Percentiles rank a stretch among this genome's conserved stretches.
Conservation (phyloP, 2,113 vertebrate genomes). For the Daubentonia madagascariensis region DNA sequence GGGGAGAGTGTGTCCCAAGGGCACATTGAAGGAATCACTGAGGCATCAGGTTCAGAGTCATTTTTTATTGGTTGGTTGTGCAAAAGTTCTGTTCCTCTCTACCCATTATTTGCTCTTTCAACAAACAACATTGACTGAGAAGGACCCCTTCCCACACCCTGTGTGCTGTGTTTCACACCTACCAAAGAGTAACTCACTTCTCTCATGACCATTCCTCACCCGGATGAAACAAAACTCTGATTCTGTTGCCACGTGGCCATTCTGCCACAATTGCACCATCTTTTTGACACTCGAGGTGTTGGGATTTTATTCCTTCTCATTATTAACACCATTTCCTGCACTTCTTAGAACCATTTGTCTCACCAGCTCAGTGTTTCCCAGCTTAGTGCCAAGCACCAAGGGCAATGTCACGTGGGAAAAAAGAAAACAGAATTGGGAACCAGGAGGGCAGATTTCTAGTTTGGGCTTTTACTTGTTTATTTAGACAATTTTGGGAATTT, state of each 20-base stretch:
- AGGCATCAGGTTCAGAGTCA: background rate
- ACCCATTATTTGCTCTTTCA: background rate
- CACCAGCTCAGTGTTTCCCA: background rate
- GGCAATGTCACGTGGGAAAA: background rate
- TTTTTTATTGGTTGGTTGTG: background rate
- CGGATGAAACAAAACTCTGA: background rate
- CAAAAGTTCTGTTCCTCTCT: background rate
- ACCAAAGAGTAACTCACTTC: background rate
- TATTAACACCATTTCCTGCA: rapidly evolving
- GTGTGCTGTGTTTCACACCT: background rate
- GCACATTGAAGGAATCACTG: rapidly evolving
- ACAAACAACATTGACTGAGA: background rate
- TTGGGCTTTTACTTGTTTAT: constrained; percentile 10
- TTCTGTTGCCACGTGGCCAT: background rate
- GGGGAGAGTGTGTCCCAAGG: background rate
- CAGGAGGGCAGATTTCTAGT: background rate
- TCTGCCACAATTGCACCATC: background rate
- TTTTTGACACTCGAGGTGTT: background rate
- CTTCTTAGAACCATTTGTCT: background rate
- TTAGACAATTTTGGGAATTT: background rate
- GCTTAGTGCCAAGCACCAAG: background rate
- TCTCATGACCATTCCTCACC: background rate
- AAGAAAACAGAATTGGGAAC: background rate
- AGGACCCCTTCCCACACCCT: background rate
- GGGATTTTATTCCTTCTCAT: background rate